These are phyloP conservation scores for Muschampia plurimacula DNA, from an alignment of 2,888 invertebrate genomes.

Conservation along the genomic window DNA sequence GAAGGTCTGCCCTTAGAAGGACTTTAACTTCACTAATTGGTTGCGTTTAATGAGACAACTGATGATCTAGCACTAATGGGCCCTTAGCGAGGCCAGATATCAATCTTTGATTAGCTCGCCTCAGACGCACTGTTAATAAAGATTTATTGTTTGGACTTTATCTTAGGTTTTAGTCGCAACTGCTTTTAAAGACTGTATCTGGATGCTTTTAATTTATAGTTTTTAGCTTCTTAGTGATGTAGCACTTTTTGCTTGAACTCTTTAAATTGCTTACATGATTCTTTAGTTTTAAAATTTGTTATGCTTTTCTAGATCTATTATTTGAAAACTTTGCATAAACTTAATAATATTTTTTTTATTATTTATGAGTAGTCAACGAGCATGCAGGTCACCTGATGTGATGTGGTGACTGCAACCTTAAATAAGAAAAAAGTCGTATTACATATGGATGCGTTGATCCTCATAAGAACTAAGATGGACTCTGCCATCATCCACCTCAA, in stretches of 20 bases:
- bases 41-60: conserved; percentile 74
- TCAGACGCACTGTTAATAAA: conserved; percentile 28
- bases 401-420: no score
- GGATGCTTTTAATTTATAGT: background rate
- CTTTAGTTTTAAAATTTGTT: background rate
- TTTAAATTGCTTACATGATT: background rate
- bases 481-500: no score
- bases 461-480: no score
- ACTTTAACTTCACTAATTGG: conserved; percentile 65
- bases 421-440: no score
- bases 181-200: conserved; percentile 7
- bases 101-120: conserved; percentile 50
- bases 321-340: no score
- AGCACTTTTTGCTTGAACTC: background rate
- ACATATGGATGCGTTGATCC: no score
- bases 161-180: conserved; percentile 11
- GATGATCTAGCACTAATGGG: conserved; percentile 74
- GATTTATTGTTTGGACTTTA: conserved; percentile 23
- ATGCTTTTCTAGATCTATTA: background rate
- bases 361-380: no score
- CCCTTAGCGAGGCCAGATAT: conserved; percentile 53
- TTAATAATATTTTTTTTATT: no score
- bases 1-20: background rate
- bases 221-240: background rate
- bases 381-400: no score